Percentiles rank a stretch among this genome's conserved stretches.
These are phyloP conservation scores for Myxocyprinus asiaticus DNA, from an alignment of 2,113 vertebrate genomes.

Conservation along the genomic window DNA sequence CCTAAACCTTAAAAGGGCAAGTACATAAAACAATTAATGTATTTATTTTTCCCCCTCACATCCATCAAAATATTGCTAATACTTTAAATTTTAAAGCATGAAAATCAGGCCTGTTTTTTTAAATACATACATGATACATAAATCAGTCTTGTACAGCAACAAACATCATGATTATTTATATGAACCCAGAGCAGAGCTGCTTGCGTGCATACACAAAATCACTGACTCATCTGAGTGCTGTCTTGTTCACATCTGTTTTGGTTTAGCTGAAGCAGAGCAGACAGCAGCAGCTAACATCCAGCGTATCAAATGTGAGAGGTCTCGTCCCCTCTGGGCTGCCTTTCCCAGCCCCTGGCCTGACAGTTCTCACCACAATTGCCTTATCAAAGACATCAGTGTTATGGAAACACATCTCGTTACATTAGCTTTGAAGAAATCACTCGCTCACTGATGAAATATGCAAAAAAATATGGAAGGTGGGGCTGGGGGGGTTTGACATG, in stretches of 20 bases:
- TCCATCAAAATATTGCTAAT: too few species aligned
- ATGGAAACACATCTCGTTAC: conserved; percentile 88
- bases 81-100: too few species aligned
- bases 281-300: conserved; percentile 49
- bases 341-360: conserved; percentile 67
- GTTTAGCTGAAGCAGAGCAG: conserved; percentile 50
- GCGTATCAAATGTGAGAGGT: conserved; percentile 47
- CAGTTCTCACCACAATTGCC: conserved; percentile 78
- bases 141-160: neutral
- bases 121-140: too few species aligned
- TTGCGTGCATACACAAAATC: neutral
- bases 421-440: conserved; percentile 85
- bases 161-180: neutral
- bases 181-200: too few species aligned
- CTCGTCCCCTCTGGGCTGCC: conserved; percentile 37
- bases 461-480: conserved; percentile 81
- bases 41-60: too few species aligned
- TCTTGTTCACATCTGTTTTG: conserved; percentile 32
- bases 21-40: too few species aligned
- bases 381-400: conserved; percentile 85
- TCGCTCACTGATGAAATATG: conserved; percentile 85
- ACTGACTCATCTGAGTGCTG: neutral
- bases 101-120: too few species aligned
- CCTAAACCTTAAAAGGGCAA: too few species aligned
- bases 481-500: conserved; percentile 74